Evolutionary conservation across 2,113 vertebrate species (phyloP), one percentile per base, ranked within the genome.

Genomic region (Hymenochirus boettgeri): DNA sequence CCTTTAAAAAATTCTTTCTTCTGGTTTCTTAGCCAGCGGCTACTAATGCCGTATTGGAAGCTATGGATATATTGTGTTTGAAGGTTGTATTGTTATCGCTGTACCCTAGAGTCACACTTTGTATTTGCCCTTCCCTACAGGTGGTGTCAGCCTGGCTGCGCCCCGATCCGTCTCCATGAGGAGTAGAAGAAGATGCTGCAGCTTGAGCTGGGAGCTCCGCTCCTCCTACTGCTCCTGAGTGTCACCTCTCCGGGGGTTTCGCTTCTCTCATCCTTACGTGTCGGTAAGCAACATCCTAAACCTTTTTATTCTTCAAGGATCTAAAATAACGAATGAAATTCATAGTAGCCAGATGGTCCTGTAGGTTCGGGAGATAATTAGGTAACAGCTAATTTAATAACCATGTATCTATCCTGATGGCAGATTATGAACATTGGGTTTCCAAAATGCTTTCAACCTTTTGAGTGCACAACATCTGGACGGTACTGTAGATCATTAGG

Each of bases 111-210:
- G 6, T 19, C 47, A 26, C 12, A 21, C 21, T 24, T 2, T 47
- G 48, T 52, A 1, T 27, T 29, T 53, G 24, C 22, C 24, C 51
- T n/a, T n/a, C n/a, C 60, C 74, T 80, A 46, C 81, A 96, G 93
- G 93, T 91, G 91, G 90, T 83, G 77, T 85, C 85, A 88, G 78
- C 78, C 89, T 90, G 93, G 87, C 91, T 87, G 89, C 91, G 89
- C 86, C 89, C 91, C 78, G 90, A 92, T 86, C 89, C 63, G 85
- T 95, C 92, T 91, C 93, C 92, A 96, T 96, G 93, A 93, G 93
- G 91, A 96, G 91, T 87, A 87, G 90, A 93, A 88, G 92, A 96
- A 96, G 91, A 96, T 96, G 93, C 93, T 92, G 88, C 65, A 69
- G 47, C 65, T 57, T 45, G 65, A 69, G 65, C 65, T 69, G 56